A percentile compares a stretch with the other conserved stretches of the same genome.
Evolutionary conservation across 2,113 vertebrate genomes (phyloP).

Genomic region (Panthera tigris): DNA sequence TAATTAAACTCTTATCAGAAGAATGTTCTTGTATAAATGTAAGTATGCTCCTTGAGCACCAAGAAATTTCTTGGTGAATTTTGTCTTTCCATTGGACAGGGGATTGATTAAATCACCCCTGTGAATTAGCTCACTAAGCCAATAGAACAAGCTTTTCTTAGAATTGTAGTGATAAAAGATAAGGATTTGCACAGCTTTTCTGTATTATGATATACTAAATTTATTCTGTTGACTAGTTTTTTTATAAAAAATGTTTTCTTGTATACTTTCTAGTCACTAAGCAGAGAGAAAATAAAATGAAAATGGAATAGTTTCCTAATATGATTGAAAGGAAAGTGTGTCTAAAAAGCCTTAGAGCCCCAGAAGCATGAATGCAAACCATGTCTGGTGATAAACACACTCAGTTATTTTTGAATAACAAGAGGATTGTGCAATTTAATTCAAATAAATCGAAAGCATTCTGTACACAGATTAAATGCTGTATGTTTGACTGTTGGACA

Average conservation of each 20-base stretch:
- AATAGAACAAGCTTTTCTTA: background rate
- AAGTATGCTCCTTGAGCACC: background rate
- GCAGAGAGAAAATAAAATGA: conserved; percentile 5
- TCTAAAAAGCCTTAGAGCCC: background rate
- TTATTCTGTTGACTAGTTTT: conserved; percentile 13
- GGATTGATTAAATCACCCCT: background rate
- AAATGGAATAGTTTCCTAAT: conserved; percentile 34
- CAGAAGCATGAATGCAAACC: conserved; percentile 29
- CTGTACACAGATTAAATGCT: conserved; percentile 41
- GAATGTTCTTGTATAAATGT: background rate
- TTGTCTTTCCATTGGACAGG: background rate
- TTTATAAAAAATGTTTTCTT: conserved; percentile 1
- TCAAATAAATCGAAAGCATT: conserved; percentile 44
- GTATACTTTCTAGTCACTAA: conserved; percentile 16
- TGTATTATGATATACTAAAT: background rate
- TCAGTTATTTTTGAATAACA: conserved; percentile 49
- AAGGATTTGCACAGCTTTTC: background rate
- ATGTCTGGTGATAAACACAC: background rate
- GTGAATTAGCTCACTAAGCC: background rate
- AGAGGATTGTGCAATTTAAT: conserved; percentile 17
- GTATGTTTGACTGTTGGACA: background rate
- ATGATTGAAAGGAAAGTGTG: conserved; percentile 9
- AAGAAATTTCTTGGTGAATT: background rate
- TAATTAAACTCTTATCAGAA: background rate
- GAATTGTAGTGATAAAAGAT: background rate